phyloP scores from a whole-genome alignment of 2,113 vertebrate species.

The Axis porcinus region DNA sequence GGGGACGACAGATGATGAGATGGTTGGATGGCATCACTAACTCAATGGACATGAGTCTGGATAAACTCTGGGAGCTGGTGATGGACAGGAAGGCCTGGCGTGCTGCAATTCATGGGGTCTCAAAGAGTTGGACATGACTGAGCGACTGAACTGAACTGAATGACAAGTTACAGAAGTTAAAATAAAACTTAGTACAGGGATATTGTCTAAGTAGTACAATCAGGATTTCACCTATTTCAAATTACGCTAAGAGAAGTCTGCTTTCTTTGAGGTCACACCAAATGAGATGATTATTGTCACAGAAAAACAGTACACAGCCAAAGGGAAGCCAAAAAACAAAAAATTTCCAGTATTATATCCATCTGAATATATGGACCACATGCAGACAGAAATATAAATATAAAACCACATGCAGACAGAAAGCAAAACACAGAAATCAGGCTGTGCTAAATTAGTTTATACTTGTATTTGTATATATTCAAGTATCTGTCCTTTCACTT shows the following conservation, averaged over 20 bases:
- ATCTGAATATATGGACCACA: not conserved
- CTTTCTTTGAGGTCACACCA: not conserved
- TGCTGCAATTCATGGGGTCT: not conserved
- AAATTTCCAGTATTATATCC: not conserved
- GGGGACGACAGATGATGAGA: not conserved
- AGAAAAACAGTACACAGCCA: not conserved
- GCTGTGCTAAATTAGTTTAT: not conserved
- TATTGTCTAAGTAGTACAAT: not conserved
- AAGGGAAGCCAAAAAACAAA: not conserved
- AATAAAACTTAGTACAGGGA: not conserved
- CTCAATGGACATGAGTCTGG: not conserved
- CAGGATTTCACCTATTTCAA: not conserved
- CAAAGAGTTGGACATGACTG: not conserved
- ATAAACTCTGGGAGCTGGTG: not conserved
- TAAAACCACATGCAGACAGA: not conserved
- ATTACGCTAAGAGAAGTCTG: not conserved
- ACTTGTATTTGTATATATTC: not conserved
- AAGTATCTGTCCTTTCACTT: not conserved
- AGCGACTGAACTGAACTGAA: not conserved
- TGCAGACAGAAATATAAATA: not conserved
- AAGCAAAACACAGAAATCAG: not conserved
- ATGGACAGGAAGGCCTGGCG: not conserved
- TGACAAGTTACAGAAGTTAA: not conserved
- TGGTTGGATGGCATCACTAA: not conserved
- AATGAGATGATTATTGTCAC: not conserved